A percentile compares a stretch with the other conserved stretches of the same genome.
Conservation (phyloP, 2,113 vertebrate species). For the Pelvicachromis taeniatus region DNA sequence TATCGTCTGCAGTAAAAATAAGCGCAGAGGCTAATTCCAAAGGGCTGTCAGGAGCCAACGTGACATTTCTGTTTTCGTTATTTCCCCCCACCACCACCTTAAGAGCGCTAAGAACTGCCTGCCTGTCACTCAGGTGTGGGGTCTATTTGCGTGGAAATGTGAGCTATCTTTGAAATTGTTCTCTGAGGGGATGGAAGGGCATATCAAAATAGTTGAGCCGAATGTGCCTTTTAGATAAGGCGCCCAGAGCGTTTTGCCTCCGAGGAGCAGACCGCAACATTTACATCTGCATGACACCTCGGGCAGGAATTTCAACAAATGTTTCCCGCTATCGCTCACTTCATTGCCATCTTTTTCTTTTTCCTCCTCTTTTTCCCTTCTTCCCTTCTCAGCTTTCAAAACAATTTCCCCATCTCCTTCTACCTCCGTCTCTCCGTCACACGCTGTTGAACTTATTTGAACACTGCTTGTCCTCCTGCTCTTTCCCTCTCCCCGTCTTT, state of each 20-base stretch:
- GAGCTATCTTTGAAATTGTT: slow-evolving; percentile 48
- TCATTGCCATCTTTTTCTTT: background rate
- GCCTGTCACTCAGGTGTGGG: slow-evolving; percentile 52
- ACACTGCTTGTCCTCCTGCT: slow-evolving; percentile 4
- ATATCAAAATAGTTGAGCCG: slow-evolving; percentile 48
- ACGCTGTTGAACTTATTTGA: slow-evolving; percentile 50
- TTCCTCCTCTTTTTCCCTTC: background rate
- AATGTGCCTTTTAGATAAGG: slow-evolving; percentile 61
- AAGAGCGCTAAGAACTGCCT: slow-evolving; percentile 1
- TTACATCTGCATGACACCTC: slow-evolving; percentile 58
- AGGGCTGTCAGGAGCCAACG: slow-evolving; percentile 30
- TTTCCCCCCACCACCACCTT: background rate
- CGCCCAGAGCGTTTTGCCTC: slow-evolving; percentile 31
- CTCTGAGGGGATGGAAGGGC: slow-evolving; percentile 47
- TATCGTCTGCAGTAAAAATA: slow-evolving; percentile 10
- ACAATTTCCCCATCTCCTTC: background rate
- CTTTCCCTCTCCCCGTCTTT: background rate
- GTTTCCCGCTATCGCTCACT: slow-evolving; percentile 33
- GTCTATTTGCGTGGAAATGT: slow-evolving; percentile 26
- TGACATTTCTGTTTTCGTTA: slow-evolving; percentile 24
- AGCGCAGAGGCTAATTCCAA: slow-evolving; percentile 20
- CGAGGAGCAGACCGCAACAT: slow-evolving; percentile 49
- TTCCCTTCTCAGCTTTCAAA: slow-evolving; percentile 25
- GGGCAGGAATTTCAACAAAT: slow-evolving; percentile 62
- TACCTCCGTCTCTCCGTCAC: slow-evolving; percentile 13